Percentiles rank a stretch among this genome's conserved stretches.
Evolutionary conservation across 2,113 vertebrate genomes (phyloP).

Genomic region (Pelecanus crispus): DNA sequence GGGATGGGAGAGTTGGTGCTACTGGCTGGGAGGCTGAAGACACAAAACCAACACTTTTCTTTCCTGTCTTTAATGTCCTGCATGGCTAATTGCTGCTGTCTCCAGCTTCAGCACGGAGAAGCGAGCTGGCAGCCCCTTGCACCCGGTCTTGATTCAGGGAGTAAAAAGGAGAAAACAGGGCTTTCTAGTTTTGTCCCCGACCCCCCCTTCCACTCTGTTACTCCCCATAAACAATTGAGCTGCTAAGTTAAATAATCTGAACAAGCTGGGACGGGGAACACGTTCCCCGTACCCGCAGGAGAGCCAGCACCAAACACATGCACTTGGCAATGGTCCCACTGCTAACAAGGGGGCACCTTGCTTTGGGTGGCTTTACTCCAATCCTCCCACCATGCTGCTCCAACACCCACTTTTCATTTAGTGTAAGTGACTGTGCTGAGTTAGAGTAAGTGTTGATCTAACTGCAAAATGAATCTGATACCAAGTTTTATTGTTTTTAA

Average conservation of each 20-base stretch:
- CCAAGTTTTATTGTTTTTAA: neutral
- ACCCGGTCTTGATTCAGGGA: neutral
- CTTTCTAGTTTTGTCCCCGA: neutral
- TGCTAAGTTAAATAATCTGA: neutral
- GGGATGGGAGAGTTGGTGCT: neutral
- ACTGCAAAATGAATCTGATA: neutral
- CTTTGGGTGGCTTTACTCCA: neutral
- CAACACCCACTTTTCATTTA: too few species aligned
- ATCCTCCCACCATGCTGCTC: neutral
- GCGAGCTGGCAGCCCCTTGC: neutral
- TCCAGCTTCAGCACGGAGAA: neutral
- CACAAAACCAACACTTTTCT: neutral
- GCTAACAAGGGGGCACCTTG: neutral
- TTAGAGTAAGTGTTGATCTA: neutral
- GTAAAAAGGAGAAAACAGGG: neutral
- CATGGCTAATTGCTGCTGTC: neutral
- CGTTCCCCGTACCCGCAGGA: fast-evolving
- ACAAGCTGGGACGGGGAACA: neutral
- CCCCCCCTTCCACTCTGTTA: neutral
- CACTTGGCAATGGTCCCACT: neutral
- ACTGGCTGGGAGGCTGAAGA: neutral
- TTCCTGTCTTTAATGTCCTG: neutral
- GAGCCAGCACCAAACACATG: neutral
- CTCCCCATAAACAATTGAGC: neutral
- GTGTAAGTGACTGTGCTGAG: neutral